Percentiles rank a stretch among this genome's conserved stretches.
Conservation (phyloP, 2,888 invertebrate genomes). For the Drosophila algonquin region DNA sequence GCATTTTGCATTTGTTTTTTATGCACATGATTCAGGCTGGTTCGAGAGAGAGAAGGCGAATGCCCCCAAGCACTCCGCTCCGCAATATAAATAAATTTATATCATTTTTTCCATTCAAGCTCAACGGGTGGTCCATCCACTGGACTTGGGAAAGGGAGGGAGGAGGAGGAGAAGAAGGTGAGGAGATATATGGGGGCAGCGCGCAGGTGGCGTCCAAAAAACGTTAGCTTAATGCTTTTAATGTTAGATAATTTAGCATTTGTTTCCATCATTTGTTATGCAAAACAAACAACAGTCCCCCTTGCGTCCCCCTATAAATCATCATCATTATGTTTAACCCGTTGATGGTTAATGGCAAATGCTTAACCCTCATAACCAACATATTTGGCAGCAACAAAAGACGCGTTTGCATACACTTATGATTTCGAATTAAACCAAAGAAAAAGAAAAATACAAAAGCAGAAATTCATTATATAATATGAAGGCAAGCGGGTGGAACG, state of each 20-base stretch:
- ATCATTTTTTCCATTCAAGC: conserved; percentile 56
- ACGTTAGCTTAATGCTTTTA: conserved; percentile 70
- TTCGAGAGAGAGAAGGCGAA: conserved; percentile 14
- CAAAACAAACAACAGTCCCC: conserved; percentile 61
- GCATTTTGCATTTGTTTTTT: conserved; percentile 55
- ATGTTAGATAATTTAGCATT: conserved; percentile 69
- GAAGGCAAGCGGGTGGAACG: conserved; percentile 29
- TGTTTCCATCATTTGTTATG: conserved; percentile 65
- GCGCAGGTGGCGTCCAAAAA: conserved; percentile 67
- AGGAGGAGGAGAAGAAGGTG: conserved; percentile 42
- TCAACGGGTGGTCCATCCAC: conserved; percentile 26
- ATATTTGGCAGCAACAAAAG: conserved; percentile 64
- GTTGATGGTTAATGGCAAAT: conserved; percentile 30
- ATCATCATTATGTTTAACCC: conserved; percentile 56
- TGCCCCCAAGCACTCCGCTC: conserved; percentile 48
- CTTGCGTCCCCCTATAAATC: conserved; percentile 63
- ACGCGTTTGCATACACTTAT: conserved; percentile 52
- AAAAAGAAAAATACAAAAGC: background rate
- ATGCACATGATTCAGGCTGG: conserved; percentile 10
- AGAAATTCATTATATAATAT: conserved; percentile 29
- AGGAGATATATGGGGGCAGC: conserved; percentile 26
- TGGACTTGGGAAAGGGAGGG: conserved; percentile 47
- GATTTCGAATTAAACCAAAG: conserved; percentile 33
- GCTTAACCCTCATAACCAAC: conserved; percentile 69
- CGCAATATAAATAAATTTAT: conserved; percentile 65